Evolutionary conservation across 2,797 vertebrate genomes (phyloP).

Genomic region (Cuniculus paca): DNA sequence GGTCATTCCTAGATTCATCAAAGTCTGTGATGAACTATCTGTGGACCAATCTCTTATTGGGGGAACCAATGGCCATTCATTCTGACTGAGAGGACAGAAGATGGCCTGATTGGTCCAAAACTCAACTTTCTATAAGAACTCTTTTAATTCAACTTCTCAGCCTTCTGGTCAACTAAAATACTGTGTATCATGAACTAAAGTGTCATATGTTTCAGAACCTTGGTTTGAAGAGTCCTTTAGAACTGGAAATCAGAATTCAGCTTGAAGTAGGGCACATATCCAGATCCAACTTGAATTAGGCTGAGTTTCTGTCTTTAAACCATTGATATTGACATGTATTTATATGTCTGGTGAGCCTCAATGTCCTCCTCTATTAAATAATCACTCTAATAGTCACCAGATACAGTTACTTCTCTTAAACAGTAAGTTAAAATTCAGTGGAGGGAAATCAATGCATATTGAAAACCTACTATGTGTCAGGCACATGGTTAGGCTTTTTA

Average conservation of each 20-base stretch:
- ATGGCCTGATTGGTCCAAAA: neutral
- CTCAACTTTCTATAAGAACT: neutral
- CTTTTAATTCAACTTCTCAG: neutral
- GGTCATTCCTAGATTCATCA: neutral
- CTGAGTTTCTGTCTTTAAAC: neutral
- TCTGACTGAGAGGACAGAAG: neutral
- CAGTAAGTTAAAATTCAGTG: conserved; percentile 2
- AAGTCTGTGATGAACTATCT: neutral
- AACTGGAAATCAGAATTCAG: neutral
- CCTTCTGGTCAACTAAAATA: neutral
- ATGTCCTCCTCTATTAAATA: neutral
- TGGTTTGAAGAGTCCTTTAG: neutral
- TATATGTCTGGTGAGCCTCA: neutral
- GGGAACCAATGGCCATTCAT: neutral
- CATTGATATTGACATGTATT: neutral
- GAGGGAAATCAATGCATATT: neutral
- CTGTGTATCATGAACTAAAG: neutral
- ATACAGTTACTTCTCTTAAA: neutral
- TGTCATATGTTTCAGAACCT: neutral
- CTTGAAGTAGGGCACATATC: neutral
- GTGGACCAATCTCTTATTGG: neutral
- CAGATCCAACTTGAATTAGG: neutral
- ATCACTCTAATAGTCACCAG: neutral
- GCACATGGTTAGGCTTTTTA: neutral
- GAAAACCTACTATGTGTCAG: neutral